Evolutionary conservation across 2,888 invertebrate species (phyloP).

Genomic region (Scaptomyza parva): DNA sequence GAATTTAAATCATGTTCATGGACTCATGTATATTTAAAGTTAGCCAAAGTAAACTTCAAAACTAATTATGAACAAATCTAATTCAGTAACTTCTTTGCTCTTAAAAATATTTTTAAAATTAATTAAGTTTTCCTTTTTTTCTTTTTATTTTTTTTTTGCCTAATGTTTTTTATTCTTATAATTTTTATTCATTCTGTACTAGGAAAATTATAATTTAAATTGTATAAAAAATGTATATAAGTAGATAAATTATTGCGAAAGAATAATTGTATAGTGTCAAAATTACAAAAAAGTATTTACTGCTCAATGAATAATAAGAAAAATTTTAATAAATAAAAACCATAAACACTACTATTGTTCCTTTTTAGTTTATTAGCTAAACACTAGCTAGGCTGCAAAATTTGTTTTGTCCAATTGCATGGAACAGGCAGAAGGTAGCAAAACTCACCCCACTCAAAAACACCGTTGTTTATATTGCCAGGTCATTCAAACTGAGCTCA

Average conservation of each 20-base stretch:
- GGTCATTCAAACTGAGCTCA: no score
- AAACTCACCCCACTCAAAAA: no score
- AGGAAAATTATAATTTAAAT: conserved; percentile 14
- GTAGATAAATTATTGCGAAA: conserved; percentile 48
- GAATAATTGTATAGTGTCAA: conserved; percentile 13
- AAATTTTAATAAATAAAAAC: no score
- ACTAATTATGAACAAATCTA: background rate
- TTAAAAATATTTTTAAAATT: background rate
- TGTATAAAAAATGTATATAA: conserved; percentile 51
- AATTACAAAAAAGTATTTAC: conserved; percentile 8
- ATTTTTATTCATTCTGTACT: background rate
- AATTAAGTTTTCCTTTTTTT: background rate
- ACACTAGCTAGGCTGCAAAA: no score
- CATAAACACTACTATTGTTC: no score
- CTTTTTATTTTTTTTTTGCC: background rate
- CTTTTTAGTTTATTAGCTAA: no score
- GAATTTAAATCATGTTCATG: conserved; percentile 7
- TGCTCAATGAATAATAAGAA: no score
- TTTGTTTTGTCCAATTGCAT: no score
- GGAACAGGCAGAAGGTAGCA: no score
- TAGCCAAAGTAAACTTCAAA: conserved; percentile 10
- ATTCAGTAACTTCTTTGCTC: background rate
- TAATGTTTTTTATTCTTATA: background rate
- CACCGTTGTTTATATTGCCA: no score
- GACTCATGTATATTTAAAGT: conserved; percentile 4